phyloP scores from a whole-genome alignment of 2,113 vertebrate species.

The Eonycteris spelaea region DNA sequence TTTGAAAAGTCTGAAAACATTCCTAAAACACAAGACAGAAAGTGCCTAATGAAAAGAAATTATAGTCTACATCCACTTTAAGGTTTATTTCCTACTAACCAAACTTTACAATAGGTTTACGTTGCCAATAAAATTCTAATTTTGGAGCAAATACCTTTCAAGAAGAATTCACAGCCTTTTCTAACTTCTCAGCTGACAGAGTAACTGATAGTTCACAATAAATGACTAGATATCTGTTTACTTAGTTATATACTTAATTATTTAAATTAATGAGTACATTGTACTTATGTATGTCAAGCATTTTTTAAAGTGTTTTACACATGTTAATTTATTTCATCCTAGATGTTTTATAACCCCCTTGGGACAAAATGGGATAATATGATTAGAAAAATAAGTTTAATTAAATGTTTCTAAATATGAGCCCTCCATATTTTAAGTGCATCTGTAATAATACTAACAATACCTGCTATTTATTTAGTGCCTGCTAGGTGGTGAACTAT shows the following conservation, averaged over 20 bases:
- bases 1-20: conserved; percentile 40
- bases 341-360: not conserved
- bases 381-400: not conserved
- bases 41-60: conserved; percentile 6
- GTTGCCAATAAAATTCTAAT: not conserved
- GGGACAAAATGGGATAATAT: not conserved
- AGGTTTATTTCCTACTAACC: conserved; percentile 9
- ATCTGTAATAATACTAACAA: not conserved
- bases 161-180: not conserved
- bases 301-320: not conserved
- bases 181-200: not conserved
- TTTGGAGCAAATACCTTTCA: not conserved
- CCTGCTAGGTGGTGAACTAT: not conserved
- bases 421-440: not conserved
- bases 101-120: not conserved
- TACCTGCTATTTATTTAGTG: not conserved
- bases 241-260: not conserved
- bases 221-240: not conserved
- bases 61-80: not conserved
- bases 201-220: not conserved
- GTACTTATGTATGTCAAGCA: not conserved
- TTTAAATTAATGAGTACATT: not conserved
- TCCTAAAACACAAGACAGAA: conserved; percentile 4
- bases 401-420: not conserved
- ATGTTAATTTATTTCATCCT: not conserved